Conservation (phyloP, 2,888 invertebrate species). For the Furcula furcula region DNA sequence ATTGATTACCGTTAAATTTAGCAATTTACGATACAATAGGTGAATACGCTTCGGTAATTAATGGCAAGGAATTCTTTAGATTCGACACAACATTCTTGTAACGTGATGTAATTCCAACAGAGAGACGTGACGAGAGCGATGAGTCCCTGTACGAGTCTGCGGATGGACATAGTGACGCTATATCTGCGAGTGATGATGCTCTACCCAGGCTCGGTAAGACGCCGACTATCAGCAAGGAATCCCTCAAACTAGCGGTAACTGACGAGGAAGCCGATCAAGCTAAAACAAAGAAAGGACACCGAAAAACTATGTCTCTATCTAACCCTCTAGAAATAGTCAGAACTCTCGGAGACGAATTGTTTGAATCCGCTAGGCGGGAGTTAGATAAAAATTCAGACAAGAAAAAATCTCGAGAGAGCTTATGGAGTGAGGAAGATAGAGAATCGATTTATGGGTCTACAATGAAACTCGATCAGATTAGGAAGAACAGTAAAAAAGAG, state of each 20-base stretch:
- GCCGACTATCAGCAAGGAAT: conserved; percentile 73
- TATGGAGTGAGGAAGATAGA: conserved; percentile 75
- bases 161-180: conserved; percentile 71
- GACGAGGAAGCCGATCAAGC: conserved; percentile 67
- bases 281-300: conserved; percentile 63
- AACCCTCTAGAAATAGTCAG: conserved; percentile 74
- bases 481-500: conserved; percentile 69
- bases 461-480: conserved; percentile 58
- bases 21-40: conserved; percentile 19
- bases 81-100: conserved; percentile 11
- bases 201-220: conserved; percentile 62
- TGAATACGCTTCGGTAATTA: conserved; percentile 14
- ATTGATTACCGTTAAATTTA: conserved; percentile 22
- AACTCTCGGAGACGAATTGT: conserved; percentile 73
- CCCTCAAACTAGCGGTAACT: conserved; percentile 69
- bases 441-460: conserved; percentile 68
- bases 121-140: conserved; percentile 74
- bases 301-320: conserved; percentile 76
- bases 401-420: conserved; percentile 72
- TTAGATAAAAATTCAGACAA: conserved; percentile 63
- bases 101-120: conserved; percentile 47
- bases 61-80: conserved; percentile 42
- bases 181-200: conserved; percentile 72
- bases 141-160: conserved; percentile 76
- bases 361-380: conserved; percentile 63